Conservation (phyloP, 2,888 invertebrate genomes). For the Folsomia manolachei region DNA sequence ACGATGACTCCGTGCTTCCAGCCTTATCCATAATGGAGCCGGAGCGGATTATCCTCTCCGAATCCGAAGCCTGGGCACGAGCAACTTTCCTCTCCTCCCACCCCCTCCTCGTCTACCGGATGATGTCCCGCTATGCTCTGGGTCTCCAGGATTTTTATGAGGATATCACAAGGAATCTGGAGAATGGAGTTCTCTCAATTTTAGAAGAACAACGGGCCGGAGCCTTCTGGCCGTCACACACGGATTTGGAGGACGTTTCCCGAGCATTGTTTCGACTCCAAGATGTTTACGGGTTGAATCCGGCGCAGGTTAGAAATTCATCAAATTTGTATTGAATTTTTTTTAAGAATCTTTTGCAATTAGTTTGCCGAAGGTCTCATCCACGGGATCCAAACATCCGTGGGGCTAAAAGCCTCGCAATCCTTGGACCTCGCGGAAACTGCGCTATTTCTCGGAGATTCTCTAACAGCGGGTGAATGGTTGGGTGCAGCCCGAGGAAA, state of each 20-base stretch:
- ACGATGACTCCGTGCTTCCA: conserved; percentile 18
- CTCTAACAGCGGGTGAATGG: conserved; percentile 29
- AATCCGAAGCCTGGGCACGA: conserved; percentile 20
- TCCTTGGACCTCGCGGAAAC: conserved; percentile 24
- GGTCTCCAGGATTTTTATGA: conserved; percentile 24
- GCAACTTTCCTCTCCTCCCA: conserved; percentile 22
- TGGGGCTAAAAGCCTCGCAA: conserved; percentile 19
- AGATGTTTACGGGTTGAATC: conserved; percentile 35
- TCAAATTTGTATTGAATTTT: not conserved
- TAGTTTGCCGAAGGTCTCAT: conserved; percentile 30
- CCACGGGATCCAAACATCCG: not conserved
- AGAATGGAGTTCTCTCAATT: too few species aligned
- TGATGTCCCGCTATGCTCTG: conserved; percentile 34
- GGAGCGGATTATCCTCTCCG: not conserved
- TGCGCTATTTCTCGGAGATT: conserved; percentile 14
- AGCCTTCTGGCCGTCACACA: conserved; percentile 32
- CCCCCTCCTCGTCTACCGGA: conserved; percentile 25
- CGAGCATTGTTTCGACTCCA: conserved; percentile 35
- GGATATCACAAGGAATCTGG: conserved; percentile 26
- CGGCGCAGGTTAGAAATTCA: not conserved
- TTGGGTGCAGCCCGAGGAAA: conserved; percentile 26
- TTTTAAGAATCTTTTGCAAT: too few species aligned
- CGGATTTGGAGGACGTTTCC: conserved; percentile 22
- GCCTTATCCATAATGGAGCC: too few species aligned
- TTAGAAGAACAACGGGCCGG: conserved; percentile 19